Conservation (phyloP, 2,797 vertebrate species). For the Myripristis jacobus region DNA sequence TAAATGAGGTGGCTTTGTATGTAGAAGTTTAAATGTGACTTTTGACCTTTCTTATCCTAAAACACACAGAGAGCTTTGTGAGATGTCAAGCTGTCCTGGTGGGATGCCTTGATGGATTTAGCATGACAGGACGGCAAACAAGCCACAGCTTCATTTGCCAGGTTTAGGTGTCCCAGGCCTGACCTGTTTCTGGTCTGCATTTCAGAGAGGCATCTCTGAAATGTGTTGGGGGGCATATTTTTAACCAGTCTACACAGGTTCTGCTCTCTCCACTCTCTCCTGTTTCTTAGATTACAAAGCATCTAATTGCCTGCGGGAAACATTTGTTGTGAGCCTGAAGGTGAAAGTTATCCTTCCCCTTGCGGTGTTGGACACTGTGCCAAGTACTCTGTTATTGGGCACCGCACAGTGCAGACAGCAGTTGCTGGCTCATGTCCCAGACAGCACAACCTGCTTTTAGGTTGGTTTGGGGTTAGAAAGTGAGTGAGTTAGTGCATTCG, state of each 20-base stretch:
- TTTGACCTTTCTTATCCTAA: conserved; percentile 50
- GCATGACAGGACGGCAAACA: conserved; percentile 49
- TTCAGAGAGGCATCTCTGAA: conserved; percentile 16
- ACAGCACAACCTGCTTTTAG: conserved; percentile 42
- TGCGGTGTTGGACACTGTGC: conserved; percentile 46
- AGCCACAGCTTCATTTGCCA: conserved; percentile 11
- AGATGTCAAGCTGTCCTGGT: conserved; percentile 17
- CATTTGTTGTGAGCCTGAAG: conserved; percentile 54
- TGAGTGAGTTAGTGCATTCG: conserved; percentile 23
- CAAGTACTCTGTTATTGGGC: conserved; percentile 54
- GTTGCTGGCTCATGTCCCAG: conserved; percentile 47
- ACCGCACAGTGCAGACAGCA: conserved; percentile 20
- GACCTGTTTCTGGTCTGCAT: conserved; percentile 26
- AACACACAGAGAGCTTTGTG: conserved; percentile 27
- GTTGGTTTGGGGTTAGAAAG: conserved; percentile 33
- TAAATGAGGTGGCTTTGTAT: conserved; percentile 41
- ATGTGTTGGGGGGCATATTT: conserved; percentile 17
- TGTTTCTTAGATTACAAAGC: conserved; percentile 52
- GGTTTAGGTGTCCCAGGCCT: conserved; percentile 31
- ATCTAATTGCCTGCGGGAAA: conserved; percentile 58
- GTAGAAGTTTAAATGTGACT: conserved; percentile 30
- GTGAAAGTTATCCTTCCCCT: conserved; percentile 60
- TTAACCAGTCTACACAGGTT: conserved; percentile 45
- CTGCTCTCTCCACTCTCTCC: conserved; percentile 9
- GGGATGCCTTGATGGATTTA: conserved; percentile 38